phyloP scores from a whole-genome alignment of 53 echinoderm and acorn worm genomes.

The Astropecten irregularis region DNA sequence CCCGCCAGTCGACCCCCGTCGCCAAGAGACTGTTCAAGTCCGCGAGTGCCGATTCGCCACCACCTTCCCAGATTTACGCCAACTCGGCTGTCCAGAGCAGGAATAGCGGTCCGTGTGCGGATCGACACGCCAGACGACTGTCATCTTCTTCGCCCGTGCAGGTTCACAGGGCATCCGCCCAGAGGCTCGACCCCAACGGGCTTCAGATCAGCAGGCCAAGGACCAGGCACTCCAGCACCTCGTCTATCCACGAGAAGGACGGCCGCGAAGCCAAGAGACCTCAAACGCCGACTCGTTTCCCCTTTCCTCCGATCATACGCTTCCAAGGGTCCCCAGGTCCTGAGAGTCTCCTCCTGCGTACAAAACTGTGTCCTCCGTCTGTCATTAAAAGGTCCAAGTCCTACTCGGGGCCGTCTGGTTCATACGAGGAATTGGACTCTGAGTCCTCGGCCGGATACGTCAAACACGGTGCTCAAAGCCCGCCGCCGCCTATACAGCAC shows the following conservation, averaged over 20 bases:
- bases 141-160: background rate
- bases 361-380: background rate
- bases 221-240: background rate
- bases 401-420: background rate
- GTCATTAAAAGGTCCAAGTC: background rate
- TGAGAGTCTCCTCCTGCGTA: no score
- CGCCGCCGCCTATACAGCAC: background rate
- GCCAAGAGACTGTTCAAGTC: constrained; percentile 16
- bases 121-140: constrained; percentile 13
- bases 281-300: background rate
- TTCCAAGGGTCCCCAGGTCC: background rate
- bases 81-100: background rate
- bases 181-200: background rate
- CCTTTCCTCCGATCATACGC: constrained; percentile 12
- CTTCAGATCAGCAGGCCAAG: background rate
- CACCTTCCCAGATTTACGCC: background rate
- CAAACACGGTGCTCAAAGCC: background rate
- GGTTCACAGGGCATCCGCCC: constrained; percentile 5
- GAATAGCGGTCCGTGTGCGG: background rate
- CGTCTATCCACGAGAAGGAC: background rate
- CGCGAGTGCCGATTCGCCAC: background rate
- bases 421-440: no score
- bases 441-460: background rate
- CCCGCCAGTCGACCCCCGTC: constrained; percentile 17
- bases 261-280: background rate